Evolutionary conservation across 2,113 vertebrate genomes (phyloP).

Genomic region (Phrynocephalus versicolor): DNA sequence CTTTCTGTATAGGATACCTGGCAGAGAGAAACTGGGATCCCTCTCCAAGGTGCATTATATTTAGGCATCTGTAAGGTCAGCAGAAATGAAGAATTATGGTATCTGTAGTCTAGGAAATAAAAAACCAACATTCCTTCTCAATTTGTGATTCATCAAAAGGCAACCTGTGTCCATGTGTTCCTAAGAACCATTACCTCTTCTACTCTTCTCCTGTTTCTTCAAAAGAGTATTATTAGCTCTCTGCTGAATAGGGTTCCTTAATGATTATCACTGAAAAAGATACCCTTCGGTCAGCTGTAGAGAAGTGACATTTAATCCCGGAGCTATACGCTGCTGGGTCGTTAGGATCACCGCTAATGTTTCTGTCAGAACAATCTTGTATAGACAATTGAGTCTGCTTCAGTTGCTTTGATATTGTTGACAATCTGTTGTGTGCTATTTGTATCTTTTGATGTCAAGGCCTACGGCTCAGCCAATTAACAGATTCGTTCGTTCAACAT

Average conservation of each 20-base stretch:
- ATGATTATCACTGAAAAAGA: not conserved
- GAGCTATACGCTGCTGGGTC: not conserved
- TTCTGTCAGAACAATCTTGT: not conserved
- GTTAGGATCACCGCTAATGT: conserved; percentile 1
- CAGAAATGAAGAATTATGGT: too few relatives aligned
- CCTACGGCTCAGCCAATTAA: conserved; percentile 20
- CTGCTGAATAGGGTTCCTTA: not conserved
- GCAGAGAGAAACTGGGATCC: too few relatives aligned
- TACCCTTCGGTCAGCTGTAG: not conserved
- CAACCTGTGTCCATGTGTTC: not conserved
- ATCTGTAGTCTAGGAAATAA: too few relatives aligned
- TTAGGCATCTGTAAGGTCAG: too few relatives aligned
- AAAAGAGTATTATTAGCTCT: not conserved
- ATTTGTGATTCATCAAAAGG: too few relatives aligned
- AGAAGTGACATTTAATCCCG: not conserved
- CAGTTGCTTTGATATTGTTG: conserved; percentile 6
- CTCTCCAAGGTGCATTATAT: too few relatives aligned
- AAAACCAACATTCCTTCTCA: too few relatives aligned
- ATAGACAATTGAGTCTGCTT: conserved; percentile 11
- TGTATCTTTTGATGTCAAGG: conserved; percentile 18
- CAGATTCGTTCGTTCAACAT: not conserved
- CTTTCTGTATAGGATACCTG: too few relatives aligned
- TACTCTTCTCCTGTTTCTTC: not conserved
- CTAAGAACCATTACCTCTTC: not conserved
- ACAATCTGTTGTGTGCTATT: conserved; percentile 8